Conservation (phyloP, 2,888 invertebrate species). For the Digitonthophagus gazella region DNA sequence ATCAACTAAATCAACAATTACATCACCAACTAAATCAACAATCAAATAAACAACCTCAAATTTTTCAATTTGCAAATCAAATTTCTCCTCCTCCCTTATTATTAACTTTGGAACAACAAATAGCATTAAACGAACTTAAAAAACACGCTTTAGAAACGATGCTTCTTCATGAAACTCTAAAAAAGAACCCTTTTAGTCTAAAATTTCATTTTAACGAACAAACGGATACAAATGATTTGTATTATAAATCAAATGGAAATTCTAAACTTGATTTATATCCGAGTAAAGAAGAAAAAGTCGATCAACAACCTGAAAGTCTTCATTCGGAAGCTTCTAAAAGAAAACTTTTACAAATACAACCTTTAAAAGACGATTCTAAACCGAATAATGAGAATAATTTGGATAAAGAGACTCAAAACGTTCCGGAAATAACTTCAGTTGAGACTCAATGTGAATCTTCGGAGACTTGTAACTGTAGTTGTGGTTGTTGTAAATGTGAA, state of each 20-base stretch:
- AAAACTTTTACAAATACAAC: neutral
- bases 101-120: conserved; percentile 32
- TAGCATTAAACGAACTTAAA: conserved; percentile 34
- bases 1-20: neutral
- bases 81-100: conserved; percentile 19
- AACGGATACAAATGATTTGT: conserved; percentile 38
- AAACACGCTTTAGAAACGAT: conserved; percentile 33
- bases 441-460: neutral
- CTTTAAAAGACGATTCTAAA: too few relatives aligned
- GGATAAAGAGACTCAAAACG: neutral
- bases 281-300: neutral
- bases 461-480: neutral
- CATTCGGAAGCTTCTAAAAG: neutral
- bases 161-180: conserved; percentile 34
- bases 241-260: neutral
- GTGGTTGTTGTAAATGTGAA: neutral
- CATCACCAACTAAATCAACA: neutral
- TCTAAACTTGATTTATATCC: neutral
- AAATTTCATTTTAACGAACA: conserved; percentile 37
- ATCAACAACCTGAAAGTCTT: neutral
- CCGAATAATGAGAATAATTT: neutral
- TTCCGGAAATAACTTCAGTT: neutral
- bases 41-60: neutral
- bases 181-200: conserved; percentile 36
- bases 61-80: conserved; percentile 2